These are phyloP conservation scores for Cantharis rustica DNA, from an alignment of 2,888 invertebrate species.

Conservation along the genomic window DNA sequence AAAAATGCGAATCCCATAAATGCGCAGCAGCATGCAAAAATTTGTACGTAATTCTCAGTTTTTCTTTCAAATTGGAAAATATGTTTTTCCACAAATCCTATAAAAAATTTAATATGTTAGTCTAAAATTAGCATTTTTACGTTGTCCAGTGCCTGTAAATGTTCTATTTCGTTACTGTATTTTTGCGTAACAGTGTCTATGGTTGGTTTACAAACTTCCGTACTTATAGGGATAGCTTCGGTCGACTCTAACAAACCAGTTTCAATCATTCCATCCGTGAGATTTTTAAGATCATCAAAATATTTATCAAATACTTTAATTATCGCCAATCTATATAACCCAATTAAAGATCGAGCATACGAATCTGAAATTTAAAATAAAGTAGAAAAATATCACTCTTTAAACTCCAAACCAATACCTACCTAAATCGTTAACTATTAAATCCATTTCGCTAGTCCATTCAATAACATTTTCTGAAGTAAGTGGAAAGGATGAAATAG, in stretches of 20 bases:
- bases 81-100: slow-evolving; percentile 38
- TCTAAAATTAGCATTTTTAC: background rate
- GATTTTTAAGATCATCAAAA: slow-evolving; percentile 38
- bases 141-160: slow-evolving; percentile 6
- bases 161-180: slow-evolving; percentile 1
- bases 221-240: slow-evolving; percentile 1
- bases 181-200: slow-evolving; percentile 10
- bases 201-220: slow-evolving; percentile 12
- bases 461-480: slow-evolving; percentile 24
- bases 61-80: slow-evolving; percentile 33
- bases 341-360: slow-evolving; percentile 39
- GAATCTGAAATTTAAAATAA: slow-evolving; percentile 30
- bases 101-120: background rate
- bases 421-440: slow-evolving; percentile 34
- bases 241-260: slow-evolving; percentile 6
- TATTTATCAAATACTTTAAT: slow-evolving; percentile 43
- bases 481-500: slow-evolving; percentile 8
- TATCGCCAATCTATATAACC: slow-evolving; percentile 39
- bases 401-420: background rate
- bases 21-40: slow-evolving; percentile 38
- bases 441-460: slow-evolving; percentile 37
- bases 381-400: background rate
- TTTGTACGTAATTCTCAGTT: slow-evolving; percentile 26
- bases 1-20: slow-evolving; percentile 45
- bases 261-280: slow-evolving; percentile 26